Conservation (phyloP, 2,113 vertebrate species). For the Blennius ocellaris region DNA sequence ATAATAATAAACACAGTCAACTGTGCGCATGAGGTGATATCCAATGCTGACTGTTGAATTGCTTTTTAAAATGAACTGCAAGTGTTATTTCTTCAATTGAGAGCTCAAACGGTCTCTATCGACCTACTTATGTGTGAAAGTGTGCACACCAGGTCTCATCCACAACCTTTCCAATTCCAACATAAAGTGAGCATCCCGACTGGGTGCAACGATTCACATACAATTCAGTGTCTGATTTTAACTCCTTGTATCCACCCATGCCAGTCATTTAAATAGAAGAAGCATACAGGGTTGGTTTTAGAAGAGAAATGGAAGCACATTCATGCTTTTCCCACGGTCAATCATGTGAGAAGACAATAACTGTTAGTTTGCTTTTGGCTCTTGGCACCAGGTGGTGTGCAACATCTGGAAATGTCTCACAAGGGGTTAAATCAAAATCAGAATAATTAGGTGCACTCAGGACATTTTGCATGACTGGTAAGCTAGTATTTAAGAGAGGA, state of each 20-base stretch:
- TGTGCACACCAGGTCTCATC: not conserved
- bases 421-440: constrained; percentile 36
- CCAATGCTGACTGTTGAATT: constrained; percentile 54
- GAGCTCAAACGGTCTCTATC: constrained; percentile 19
- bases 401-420: constrained; percentile 36
- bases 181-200: constrained; percentile 19
- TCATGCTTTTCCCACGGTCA: constrained; percentile 13
- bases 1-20: constrained; percentile 56
- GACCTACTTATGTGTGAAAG: constrained; percentile 2
- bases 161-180: not conserved
- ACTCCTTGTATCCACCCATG: not conserved
- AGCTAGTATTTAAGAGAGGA: constrained; percentile 36
- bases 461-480: constrained; percentile 24
- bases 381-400: constrained; percentile 51
- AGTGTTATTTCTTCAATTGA: constrained; percentile 41
- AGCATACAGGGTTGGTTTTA: not conserved
- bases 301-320: constrained; percentile 3
- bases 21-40: constrained; percentile 45
- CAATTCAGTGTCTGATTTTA: constrained; percentile 38
- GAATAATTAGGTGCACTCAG: constrained; percentile 57
- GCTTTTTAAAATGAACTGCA: constrained; percentile 41
- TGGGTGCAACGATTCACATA: constrained; percentile 13
- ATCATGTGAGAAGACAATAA: constrained; percentile 33
- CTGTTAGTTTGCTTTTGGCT: constrained; percentile 40
- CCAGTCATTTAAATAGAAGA: constrained; percentile 17